Base-by-base conservation (phyloP, 2,888 invertebrate species). In the Polyploca ridens region DNA sequence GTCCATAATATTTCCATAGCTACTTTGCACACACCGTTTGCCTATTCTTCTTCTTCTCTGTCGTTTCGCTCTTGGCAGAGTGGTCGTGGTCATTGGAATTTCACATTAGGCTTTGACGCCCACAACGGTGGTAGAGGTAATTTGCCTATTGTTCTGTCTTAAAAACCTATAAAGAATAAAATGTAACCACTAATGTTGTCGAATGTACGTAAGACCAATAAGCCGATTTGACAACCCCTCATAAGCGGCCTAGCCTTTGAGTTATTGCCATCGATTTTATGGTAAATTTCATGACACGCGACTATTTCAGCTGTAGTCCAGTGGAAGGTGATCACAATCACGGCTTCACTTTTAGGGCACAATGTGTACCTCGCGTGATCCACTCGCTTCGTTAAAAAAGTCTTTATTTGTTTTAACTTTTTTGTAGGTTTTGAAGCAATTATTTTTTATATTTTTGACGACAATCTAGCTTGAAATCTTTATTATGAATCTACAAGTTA, bases 241-340 rank as follows among this genome's bases (percentile, higher is more conserved):
- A 54, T 49, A 60, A 41, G 41, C n/a, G 11, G 38, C 38, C 19
- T 61, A 54, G 44, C 41, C 41, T 61, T 41, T 61, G 61, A 61
- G 61, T 61, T 61, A 61, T 61, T 11, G 41, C 61, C 33, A 61
- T 61, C 41, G 61, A 61, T 61, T 61, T 61, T 61, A 19, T 19
- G 41, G 44, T 61, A 13, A 61, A 61, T 16, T 41, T 61, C 33
- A 13, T 41, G 41, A 16, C 61, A 61, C 61, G 61, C 61, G 54
- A 54, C 54, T 54, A 19, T 54, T 19, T 8, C 54, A 19, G 19
- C 54, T 19, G 10, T n/a, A 54, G 19, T 54, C 54, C 54, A 54
- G 54, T 49, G 49, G 49, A 16, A 61, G n/a, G 27, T 27, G 41
- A 61, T 61, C 41, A 61, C 27, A 61, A 61, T 61, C 61, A 13